Percentiles rank a stretch among this genome's conserved stretches.
phyloP scores from a whole-genome alignment of 2,113 vertebrate species.

The Chloroceryle aenea region DNA sequence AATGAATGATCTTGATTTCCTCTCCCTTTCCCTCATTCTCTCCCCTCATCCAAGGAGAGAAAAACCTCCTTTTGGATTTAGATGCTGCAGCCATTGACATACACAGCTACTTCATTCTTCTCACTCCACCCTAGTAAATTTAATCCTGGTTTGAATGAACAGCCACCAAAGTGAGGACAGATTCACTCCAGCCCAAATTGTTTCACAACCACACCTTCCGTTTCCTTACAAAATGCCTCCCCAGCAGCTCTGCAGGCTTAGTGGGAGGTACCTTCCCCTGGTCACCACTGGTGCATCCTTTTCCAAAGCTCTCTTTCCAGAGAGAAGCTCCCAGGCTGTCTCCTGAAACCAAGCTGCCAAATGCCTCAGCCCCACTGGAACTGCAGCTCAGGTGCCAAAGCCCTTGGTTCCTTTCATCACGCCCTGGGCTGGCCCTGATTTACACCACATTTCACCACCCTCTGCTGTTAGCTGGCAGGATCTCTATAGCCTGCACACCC shows the following conservation, averaged over 20 bases:
- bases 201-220: background rate
- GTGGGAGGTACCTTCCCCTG: too few relatives aligned
- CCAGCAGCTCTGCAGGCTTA: background rate
- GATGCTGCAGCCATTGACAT: background rate
- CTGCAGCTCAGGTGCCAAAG: background rate
- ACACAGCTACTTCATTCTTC: background rate
- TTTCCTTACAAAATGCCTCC: background rate
- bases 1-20: background rate
- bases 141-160: background rate
- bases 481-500: background rate
- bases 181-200: background rate
- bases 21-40: fast-evolving
- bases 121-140: background rate
- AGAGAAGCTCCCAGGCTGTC: background rate
- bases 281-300: background rate
- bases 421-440: fast-evolving
- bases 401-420: fast-evolving
- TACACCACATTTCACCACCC: background rate
- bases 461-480: background rate
- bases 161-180: background rate
- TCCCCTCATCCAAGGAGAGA: background rate
- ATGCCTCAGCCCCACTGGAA: background rate
- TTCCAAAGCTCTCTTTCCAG: background rate
- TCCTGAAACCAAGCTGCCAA: background rate
- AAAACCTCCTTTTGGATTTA: background rate